Evolutionary conservation across 2,113 vertebrate genomes (phyloP).

Genomic region (Neolamprologus ventralis): DNA sequence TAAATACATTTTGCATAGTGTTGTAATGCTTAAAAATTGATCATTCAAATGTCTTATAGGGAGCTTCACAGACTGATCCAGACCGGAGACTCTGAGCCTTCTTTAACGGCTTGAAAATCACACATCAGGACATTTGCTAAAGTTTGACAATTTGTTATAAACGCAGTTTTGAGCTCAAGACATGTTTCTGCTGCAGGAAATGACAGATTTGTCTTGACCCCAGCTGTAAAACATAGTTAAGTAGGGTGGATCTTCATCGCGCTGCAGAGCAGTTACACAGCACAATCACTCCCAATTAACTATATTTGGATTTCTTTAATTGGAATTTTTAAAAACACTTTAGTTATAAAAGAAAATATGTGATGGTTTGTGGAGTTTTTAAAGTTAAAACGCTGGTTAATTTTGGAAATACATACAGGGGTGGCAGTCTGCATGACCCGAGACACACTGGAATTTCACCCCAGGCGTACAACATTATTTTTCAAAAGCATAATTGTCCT

Average conservation of each 20-base stretch:
- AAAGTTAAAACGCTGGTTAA: not conserved
- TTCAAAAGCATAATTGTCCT: not conserved
- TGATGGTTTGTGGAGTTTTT: too few relatives aligned
- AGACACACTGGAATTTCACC: not conserved
- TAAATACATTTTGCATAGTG: not conserved
- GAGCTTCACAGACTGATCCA: not conserved
- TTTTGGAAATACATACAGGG: not conserved
- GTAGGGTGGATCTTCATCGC: not conserved
- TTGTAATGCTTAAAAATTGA: not conserved
- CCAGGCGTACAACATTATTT: not conserved
- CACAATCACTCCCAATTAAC: not conserved
- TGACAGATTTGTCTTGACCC: not conserved
- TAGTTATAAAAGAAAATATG: not conserved
- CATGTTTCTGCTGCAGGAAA: not conserved
- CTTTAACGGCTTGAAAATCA: not conserved
- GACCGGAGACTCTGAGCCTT: not conserved
- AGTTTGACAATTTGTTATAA: not conserved
- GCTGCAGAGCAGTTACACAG: not conserved
- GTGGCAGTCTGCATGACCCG: not conserved
- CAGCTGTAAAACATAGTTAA: not conserved
- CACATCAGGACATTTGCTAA: not conserved
- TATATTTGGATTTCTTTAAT: not conserved
- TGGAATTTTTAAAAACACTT: not conserved
- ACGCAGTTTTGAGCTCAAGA: not conserved
- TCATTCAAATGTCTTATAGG: not conserved